Conservation (phyloP, 2,113 vertebrate genomes). For the Terrapene triunguis region DNA sequence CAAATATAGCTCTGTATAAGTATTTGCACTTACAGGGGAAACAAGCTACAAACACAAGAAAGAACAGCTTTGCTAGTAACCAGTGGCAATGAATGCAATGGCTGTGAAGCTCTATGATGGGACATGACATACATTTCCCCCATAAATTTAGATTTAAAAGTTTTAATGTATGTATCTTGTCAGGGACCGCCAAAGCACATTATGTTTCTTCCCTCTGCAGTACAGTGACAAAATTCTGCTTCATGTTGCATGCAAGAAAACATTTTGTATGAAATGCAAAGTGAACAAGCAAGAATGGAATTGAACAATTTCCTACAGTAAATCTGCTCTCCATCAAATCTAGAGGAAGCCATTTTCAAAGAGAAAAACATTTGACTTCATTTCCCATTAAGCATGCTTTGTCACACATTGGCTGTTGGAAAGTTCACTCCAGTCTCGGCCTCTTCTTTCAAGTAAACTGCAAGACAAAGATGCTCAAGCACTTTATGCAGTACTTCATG, state of each 20-base stretch:
- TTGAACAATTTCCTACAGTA: slow-evolving; percentile 42
- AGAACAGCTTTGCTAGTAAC: slow-evolving; percentile 16
- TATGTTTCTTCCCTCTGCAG: slow-evolving; percentile 34
- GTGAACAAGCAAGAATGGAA: slow-evolving; percentile 61
- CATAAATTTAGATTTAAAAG: slow-evolving; percentile 71
- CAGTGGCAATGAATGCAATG: slow-evolving; percentile 40
- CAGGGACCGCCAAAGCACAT: slow-evolving; percentile 56
- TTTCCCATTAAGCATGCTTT: slow-evolving; percentile 7
- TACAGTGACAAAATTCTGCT: slow-evolving; percentile 55
- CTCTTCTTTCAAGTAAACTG: not conserved
- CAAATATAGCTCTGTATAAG: slow-evolving; percentile 20
- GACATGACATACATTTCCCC: slow-evolving; percentile 51
- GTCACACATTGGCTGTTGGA: not conserved
- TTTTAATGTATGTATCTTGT: slow-evolving; percentile 68
- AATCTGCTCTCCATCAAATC: slow-evolving; percentile 35
- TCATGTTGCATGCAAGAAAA: slow-evolving; percentile 65
- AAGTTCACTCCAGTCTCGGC: not conserved
- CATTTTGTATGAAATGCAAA: slow-evolving; percentile 67
- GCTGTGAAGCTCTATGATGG: slow-evolving; percentile 41
- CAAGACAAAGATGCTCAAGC: not conserved
- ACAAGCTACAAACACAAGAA: slow-evolving; percentile 54
- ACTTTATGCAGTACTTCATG: not conserved
- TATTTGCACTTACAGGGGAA: slow-evolving; percentile 33
- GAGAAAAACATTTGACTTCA: slow-evolving; percentile 3
- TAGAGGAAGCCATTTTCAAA: slow-evolving; percentile 35